Conservation (phyloP, 2,113 vertebrate genomes). For the Planiliza haematocheilus region DNA sequence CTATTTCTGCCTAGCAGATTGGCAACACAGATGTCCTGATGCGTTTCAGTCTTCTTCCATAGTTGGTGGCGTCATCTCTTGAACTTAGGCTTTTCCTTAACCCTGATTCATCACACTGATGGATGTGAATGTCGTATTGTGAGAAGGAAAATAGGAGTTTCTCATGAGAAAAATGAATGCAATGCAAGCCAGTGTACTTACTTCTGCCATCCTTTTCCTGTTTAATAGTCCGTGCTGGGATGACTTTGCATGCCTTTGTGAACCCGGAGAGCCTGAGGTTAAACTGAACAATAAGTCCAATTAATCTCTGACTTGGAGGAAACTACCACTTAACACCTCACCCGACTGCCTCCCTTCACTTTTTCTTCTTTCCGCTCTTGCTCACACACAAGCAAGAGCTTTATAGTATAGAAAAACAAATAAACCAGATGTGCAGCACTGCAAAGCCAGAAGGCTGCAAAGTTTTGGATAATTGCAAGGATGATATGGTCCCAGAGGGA, state of each 20-base stretch:
- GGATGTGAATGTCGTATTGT: conserved; percentile 29
- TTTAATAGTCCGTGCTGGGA: conserved; percentile 37
- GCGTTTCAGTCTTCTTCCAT: background rate
- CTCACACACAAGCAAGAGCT: background rate
- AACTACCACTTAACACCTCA: conserved; percentile 29
- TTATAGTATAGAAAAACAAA: conserved; percentile 38
- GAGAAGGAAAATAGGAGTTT: conserved; percentile 11
- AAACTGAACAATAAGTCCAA: conserved; percentile 66
- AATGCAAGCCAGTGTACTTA: conserved; percentile 22
- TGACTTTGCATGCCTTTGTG: conserved; percentile 50
- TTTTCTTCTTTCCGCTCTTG: conserved; percentile 9
- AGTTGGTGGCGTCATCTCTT: conserved; percentile 9
- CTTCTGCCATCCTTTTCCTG: conserved; percentile 42
- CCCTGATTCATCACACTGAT: conserved; percentile 22
- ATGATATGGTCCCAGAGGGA: conserved; percentile 43
- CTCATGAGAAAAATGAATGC: conserved; percentile 8
- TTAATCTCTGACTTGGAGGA: conserved; percentile 66
- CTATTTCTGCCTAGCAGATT: background rate
- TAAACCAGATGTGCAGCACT: conserved; percentile 62
- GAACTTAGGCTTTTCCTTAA: conserved; percentile 1
- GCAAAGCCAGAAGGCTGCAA: conserved; percentile 28
- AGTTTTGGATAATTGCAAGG: conserved; percentile 46
- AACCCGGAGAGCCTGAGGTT: conserved; percentile 51
- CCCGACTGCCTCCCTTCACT: conserved; percentile 11
- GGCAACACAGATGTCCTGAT: background rate